Evolutionary conservation across 2,888 invertebrate species (phyloP), one percentile per base, ranked within the genome.

Genomic region (Leptarthrus brevirostris): DNA sequence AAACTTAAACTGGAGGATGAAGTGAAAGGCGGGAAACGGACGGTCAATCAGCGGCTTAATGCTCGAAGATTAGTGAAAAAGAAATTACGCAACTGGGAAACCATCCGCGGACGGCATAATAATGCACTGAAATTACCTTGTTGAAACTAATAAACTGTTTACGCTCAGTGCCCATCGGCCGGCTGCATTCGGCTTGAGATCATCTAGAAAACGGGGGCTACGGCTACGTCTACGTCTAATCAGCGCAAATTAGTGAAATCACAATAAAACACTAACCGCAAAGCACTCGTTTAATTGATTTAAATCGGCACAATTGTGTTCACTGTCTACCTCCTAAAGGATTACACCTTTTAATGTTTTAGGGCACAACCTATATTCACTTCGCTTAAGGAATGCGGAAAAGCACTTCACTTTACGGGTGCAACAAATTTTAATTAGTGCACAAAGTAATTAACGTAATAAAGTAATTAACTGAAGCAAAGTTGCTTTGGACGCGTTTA

Each of bases 1-100:
- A n/a, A n/a, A n/a, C n/a, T n/a, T n/a, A n/a, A n/a, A n/a, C n/a
- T n/a, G n/a, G n/a, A n/a, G 8, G 30, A 3, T 30, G 58, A 34
- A 16, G 34, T 12, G 58, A 58, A 56, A 18, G 58, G 58, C 36
- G 58, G 58, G 58, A 58, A 58, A 18, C 24, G 30, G 30, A 40
- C 40, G n/a, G 40, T 6, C 40, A n/a, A 36, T 36, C 58, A 58
- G 58, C 58, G 18, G 36, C 8, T 20, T 58, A 58, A 34, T 58
- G 20, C 16, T 30, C 18, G 20, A 36, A 5, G 58, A 58, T 58
- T 58, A 58, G 36, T n/a, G n/a, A n/a, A n/a, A n/a, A n/a, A 16
- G n/a, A 18, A 58, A 34, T 58, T 58, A 58, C 36, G 20, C 58
- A 58, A 58, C 58, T 58, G 34, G 58, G 36, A 58, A 58, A 36